Evolutionary conservation across 2,888 invertebrate species (phyloP).

Genomic region (Lepeophtheirus nordmannii): DNA sequence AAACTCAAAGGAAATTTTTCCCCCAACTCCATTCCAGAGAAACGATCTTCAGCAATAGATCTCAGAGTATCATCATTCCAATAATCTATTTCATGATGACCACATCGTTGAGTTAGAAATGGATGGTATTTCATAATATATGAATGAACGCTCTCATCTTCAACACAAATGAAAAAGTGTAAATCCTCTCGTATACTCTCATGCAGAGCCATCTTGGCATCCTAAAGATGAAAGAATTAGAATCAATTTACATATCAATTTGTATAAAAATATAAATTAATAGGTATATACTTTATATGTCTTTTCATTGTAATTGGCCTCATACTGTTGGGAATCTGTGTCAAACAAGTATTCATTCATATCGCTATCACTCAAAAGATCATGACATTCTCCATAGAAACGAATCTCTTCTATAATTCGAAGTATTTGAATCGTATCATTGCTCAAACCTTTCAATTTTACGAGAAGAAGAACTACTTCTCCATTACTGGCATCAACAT

Average conservation of each 20-base stretch:
- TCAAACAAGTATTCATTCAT: slow-evolving; percentile 5
- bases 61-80: slow-evolving; percentile 17
- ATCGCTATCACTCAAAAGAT: slow-evolving; percentile 1
- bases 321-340: not conserved
- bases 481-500: slow-evolving; percentile 9
- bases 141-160: not conserved
- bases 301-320: slow-evolving; percentile 5
- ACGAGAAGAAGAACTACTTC: slow-evolving; percentile 9
- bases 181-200: slow-evolving; percentile 5
- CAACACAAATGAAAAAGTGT: slow-evolving; percentile 10
- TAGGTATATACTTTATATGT: not conserved
- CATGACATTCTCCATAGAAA: slow-evolving; percentile 12
- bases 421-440: not conserved
- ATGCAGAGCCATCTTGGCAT: not conserved
- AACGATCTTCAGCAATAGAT: slow-evolving; percentile 18
- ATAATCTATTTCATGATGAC: not conserved
- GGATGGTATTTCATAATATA: not conserved
- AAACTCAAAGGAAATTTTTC: not conserved
- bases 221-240: not conserved
- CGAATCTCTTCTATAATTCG: not conserved
- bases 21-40: not conserved
- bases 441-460: not conserved
- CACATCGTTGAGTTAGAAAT: slow-evolving; percentile 5
- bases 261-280: not conserved
- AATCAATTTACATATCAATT: not conserved